Evolutionary conservation across 2,888 invertebrate species (phyloP).

Genomic region (Polydrusus pterygomalis): DNA sequence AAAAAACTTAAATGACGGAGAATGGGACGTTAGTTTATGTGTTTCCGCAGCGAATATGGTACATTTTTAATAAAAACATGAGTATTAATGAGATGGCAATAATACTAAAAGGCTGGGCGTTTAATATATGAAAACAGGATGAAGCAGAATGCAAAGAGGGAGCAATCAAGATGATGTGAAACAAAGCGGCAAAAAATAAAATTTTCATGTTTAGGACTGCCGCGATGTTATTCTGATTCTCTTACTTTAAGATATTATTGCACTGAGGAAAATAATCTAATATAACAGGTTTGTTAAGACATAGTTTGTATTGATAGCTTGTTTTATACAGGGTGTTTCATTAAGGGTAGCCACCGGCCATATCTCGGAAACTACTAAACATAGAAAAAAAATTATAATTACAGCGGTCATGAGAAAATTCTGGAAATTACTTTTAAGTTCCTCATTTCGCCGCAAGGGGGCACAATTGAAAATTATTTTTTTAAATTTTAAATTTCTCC

Average conservation of each 20-base stretch:
- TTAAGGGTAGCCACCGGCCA: too few species aligned
- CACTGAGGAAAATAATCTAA: too few species aligned
- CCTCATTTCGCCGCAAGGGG: too few species aligned
- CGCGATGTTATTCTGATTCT: conserved; percentile 3
- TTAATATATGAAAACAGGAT: conserved; percentile 27
- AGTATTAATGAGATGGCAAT: conserved; percentile 30
- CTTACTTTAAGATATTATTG: not conserved
- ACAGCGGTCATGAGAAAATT: too few species aligned
- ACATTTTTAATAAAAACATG: conserved; percentile 28
- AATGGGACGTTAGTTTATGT: conserved; percentile 9
- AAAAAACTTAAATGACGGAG: not conserved
- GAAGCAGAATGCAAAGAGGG: conserved; percentile 27
- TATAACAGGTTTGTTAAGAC: too few species aligned
- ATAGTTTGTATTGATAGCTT: too few species aligned
- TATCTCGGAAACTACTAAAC: too few species aligned
- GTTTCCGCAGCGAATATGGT: conserved; percentile 24
- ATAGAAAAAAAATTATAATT: too few species aligned
- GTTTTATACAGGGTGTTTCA: too few species aligned
- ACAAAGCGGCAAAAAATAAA: conserved; percentile 55
- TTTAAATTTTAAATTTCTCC: too few species aligned
- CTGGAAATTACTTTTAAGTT: too few species aligned
- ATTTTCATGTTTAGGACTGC: conserved; percentile 11
- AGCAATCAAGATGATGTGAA: conserved; percentile 26
- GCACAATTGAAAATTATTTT: too few species aligned
- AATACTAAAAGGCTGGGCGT: conserved; percentile 28